Evolutionary conservation across 2,888 invertebrate species (phyloP), one percentile per base, ranked within the genome.

Genomic region (Sclerodermus sp.): DNA sequence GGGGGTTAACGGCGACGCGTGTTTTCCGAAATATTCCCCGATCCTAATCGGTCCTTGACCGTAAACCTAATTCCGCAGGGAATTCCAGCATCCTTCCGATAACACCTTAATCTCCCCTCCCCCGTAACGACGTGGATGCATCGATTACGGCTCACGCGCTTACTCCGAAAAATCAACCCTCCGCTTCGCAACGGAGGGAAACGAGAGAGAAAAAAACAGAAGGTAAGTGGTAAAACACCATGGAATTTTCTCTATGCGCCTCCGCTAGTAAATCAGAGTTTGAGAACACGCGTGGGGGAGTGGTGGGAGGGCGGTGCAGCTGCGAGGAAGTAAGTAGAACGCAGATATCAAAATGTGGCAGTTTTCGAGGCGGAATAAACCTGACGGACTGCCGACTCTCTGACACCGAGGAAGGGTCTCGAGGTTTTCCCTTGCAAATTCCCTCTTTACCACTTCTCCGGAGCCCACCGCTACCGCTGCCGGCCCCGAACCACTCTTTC

Each of bases 341-440:
- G 51, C 45, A 54, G 45, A 55, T 62, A 47, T 53, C 45, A 43
- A 37, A 45, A 38, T 42, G 41, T 38, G 60, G 51, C 51, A 47
- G 64, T 55, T 61, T 55, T 49, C 55, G 50, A 51, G 53, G 53
- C 60, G 57, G 48, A 53, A 60, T 51, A 50, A 60, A 58, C 51
- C 55, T 56, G 63, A 57, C 57, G 60, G 51, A 62, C 58, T 37
- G 54, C 62, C 64, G 67, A 67, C 67, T 64, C 68, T 69, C 67
- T 67, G 71, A 71, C 70, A 71, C 70, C 64, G 64, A 65, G 51
- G 53, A 44, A 55, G 53, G 56, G 57, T 52, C 51, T 59, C 49
- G 17, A 56, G 53, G 63, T 67, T 74, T 72, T 73, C 73, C 71
- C 71, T 72, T 73, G 74, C 70, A 69, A 74, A 74, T 75, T 74